Base-by-base conservation (phyloP, 2,113 vertebrate genomes). In the Echinops telfairi region DNA sequence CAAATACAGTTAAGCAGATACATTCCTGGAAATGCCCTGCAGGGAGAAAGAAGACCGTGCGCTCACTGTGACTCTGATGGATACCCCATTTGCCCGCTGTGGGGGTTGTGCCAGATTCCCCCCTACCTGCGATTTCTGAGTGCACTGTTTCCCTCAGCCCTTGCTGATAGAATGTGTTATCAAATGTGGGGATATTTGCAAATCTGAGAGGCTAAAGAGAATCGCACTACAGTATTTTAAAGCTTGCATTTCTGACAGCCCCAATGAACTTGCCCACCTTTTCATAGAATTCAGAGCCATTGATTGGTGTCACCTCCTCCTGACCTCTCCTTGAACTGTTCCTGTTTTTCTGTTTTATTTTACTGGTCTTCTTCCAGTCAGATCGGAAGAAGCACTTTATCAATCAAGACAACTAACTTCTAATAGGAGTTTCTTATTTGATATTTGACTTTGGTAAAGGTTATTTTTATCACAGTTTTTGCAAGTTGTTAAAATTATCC, bases 381-480 rank as follows among this genome's bases (percentile, higher is more conserved):
- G 60, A 71, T 92, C 85, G 81, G 40, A 20, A 83, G 70, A 83
- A 92, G 23, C 5, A 60, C 89, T 93, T 94, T 89, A 90, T 87
- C 84, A 95, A 89, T 92, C 86, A 62, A 62, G 29, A 71, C 16
- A 36, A 9, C 88, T 93, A 53, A 66, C 64, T 25, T 62, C 17
- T 58, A 83, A 92, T 75, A 94, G 64, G 64, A 86, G 58, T 93
- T 95, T 92, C 85, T 58, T 86, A 62, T 92, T 93, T 94, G 40
- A 96, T 92, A 92, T 93, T 95, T 92, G 86, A 89, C 87, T 96
- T 94, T 95, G 91, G 38, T 89, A 86, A 91, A 95, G 79, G 84
- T 96, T 95, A 94, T 94, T 96, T 96, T 93, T 92, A 62, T 91
- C 68, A 60, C 53, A 85, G 92, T 75, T 94, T 96, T 84, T 94